These are phyloP conservation scores for Urocolius indicus DNA, from an alignment of 2,113 vertebrate genomes.

Conservation along the genomic window DNA sequence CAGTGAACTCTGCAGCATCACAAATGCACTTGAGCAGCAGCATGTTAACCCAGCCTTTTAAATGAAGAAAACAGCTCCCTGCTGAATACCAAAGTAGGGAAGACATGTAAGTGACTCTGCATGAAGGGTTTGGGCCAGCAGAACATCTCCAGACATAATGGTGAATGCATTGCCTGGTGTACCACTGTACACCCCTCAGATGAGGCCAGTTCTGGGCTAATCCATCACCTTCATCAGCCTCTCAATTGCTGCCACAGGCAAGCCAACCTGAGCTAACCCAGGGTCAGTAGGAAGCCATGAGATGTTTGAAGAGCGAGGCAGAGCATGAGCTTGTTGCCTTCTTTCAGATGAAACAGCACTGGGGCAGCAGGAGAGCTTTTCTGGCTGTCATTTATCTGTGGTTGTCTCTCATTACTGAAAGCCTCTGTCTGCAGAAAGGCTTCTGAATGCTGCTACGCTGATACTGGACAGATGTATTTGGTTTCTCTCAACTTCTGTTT, in stretches of 20 bases:
- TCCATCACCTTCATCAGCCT: background rate
- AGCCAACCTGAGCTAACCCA: background rate
- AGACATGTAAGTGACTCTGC: fast-evolving
- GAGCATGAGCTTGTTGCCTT: background rate
- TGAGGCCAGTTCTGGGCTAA: background rate
- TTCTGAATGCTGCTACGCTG: background rate
- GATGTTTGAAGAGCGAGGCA: background rate
- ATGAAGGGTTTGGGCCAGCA: background rate
- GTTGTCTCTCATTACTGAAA: background rate
- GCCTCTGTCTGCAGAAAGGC: background rate
- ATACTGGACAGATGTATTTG: background rate
- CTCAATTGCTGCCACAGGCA: background rate
- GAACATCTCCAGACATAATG: background rate
- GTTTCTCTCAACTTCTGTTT: background rate
- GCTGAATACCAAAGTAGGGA: background rate
- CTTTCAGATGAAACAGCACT: background rate
- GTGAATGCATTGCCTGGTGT: background rate
- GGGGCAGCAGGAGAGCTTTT: background rate
- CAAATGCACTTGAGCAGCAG: background rate
- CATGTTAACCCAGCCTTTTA: background rate
- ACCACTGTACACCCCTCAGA: fast-evolving
- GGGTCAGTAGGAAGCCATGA: background rate
- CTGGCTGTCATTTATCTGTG: background rate
- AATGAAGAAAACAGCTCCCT: background rate
- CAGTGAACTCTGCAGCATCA: background rate